A percentile compares a stretch with the other conserved stretches of the same genome.
Conservation (phyloP, 2,888 invertebrate species). For the Spisula subtruncata region DNA sequence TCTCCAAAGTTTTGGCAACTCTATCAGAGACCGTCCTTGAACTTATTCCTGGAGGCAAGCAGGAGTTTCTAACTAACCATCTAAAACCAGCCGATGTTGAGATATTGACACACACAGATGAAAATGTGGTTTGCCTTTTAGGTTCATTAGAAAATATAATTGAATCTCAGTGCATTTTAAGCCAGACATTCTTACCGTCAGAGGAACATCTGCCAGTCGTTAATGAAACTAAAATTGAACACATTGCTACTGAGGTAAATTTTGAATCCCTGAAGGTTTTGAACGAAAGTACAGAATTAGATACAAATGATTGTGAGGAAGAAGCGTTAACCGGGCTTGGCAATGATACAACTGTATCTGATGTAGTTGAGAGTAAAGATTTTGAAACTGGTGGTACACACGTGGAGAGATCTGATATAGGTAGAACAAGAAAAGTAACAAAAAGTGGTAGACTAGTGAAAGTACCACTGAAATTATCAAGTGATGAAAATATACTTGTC, state of each 20-base stretch:
- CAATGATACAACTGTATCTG: neutral
- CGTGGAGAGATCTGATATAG: neutral
- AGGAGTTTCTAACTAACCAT: constrained; percentile 66
- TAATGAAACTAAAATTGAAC: neutral
- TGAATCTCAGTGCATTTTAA: constrained; percentile 28
- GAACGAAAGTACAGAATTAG: neutral
- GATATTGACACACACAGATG: constrained; percentile 22
- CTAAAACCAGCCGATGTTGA: constrained; percentile 34
- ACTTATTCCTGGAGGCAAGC: constrained; percentile 70
- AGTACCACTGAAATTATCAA: constrained; percentile 33
- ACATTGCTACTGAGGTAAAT: neutral
- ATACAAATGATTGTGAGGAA: neutral
- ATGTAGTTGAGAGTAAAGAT: neutral
- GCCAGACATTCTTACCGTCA: constrained; percentile 2
- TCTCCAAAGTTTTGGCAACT: constrained; percentile 74
- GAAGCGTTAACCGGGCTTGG: neutral
- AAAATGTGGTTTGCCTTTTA: constrained; percentile 38
- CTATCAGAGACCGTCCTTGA: constrained; percentile 71
- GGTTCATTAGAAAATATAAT: constrained; percentile 52
- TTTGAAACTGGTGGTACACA: neutral
- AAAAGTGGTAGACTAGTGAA: constrained; percentile 57
- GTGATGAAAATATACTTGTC: neutral
- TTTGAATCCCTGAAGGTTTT: neutral
- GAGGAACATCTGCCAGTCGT: neutral
- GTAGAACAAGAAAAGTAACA: constrained; percentile 14